Percentiles rank a stretch among this genome's conserved stretches.
Conservation (phyloP, 2,113 vertebrate species). For the Ameiurus melas region DNA sequence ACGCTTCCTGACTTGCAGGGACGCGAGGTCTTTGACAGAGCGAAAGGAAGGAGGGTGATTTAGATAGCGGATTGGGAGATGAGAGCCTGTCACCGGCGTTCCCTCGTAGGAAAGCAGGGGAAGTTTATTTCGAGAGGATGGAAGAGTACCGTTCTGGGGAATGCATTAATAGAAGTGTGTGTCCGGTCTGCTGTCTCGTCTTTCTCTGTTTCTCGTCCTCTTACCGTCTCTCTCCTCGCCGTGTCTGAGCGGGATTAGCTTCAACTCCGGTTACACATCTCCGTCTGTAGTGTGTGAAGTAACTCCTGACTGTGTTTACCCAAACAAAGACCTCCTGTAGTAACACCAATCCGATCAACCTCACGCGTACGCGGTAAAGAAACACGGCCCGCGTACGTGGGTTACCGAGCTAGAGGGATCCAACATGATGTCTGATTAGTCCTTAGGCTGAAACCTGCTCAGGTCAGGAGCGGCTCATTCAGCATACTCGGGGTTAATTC, state of each 20-base stretch:
- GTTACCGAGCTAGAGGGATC: background rate
- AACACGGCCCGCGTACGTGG: background rate
- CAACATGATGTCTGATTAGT: background rate
- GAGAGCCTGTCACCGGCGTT: background rate
- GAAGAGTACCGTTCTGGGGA: background rate
- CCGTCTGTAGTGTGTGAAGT: background rate
- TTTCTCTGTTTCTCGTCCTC: background rate
- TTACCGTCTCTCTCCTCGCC: background rate
- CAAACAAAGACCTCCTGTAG: background rate
- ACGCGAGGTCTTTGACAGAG: background rate
- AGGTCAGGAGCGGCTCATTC: too few species aligned
- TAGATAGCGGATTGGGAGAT: constrained; percentile 4
- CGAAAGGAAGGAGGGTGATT: background rate
- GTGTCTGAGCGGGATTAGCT: background rate
- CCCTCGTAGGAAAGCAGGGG: constrained; percentile 6
- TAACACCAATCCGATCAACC: background rate
- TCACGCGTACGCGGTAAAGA: background rate
- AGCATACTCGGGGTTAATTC: background rate
- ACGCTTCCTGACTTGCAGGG: background rate
- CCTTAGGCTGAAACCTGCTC: background rate
- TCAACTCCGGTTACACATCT: background rate
- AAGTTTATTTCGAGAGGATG: constrained; percentile 17
- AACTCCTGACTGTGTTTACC: background rate
- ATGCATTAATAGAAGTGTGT: constrained; percentile 9
- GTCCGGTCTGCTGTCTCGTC: background rate